A percentile compares a stretch with the other conserved stretches of the same genome.
phyloP scores from a whole-genome alignment of 30 jellyfish, hydroid and myxozoan species.

The Phacellophora camtschatica region DNA sequence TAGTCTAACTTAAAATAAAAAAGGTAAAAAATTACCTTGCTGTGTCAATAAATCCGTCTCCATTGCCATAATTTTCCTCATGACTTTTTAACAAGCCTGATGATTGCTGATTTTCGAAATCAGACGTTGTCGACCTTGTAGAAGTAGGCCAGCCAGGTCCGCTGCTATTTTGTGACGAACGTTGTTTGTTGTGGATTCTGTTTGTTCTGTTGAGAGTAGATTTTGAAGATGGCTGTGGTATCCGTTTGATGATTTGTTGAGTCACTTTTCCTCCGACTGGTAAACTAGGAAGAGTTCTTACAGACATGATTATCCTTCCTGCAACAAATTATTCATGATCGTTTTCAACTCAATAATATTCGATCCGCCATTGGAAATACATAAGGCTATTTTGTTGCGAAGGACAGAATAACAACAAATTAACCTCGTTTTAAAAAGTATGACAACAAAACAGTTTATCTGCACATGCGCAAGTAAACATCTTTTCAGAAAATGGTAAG shows the following conservation, averaged over 20 bases:
- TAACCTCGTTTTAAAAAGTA: no score
- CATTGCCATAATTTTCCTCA: neutral
- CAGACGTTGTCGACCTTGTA: neutral
- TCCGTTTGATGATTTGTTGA: conserved; percentile 59
- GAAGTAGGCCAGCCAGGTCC: no score
- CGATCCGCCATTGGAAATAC: no score
- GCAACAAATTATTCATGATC: no score
- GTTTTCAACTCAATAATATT: no score
- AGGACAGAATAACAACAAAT: no score
- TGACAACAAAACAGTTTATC: no score
- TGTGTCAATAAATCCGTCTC: conserved; percentile 29
- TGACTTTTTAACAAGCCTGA: neutral
- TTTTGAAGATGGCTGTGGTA: conserved; percentile 62
- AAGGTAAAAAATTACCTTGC: conserved; percentile 24
- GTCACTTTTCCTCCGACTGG: conserved; percentile 64
- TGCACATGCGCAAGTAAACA: no score
- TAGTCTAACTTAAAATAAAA: no score
- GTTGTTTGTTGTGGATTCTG: neutral
- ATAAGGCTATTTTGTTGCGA: no score
- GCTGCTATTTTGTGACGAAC: no score
- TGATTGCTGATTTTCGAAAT: neutral
- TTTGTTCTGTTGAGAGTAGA: conserved; percentile 13
- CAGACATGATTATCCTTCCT: conserved; percentile 60
- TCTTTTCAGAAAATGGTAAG: no score
- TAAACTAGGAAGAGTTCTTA: conserved; percentile 50